These are phyloP conservation scores for Pyrocoelia pectoralis DNA, from an alignment of 2,888 invertebrate species.

Conservation along the genomic window DNA sequence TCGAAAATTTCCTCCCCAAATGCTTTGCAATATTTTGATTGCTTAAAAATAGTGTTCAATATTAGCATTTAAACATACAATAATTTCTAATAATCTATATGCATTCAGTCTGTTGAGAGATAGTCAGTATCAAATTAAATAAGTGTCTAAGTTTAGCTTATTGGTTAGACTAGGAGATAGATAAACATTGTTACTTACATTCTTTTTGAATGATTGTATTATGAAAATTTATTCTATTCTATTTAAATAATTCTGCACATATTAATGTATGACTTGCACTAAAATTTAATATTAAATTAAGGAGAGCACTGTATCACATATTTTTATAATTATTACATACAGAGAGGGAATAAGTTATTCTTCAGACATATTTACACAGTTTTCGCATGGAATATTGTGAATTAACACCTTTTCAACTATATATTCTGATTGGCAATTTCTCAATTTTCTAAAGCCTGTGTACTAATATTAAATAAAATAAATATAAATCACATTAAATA, in stretches of 20 bases:
- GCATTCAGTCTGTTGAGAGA: neutral
- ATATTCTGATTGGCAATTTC: slow-evolving; percentile 37
- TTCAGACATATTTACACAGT: slow-evolving; percentile 16
- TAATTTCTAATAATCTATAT: neutral
- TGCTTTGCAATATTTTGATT: neutral
- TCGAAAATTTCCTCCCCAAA: neutral
- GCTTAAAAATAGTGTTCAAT: no score
- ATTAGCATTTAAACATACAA: no score
- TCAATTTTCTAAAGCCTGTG: slow-evolving; percentile 43
- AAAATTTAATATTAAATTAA: slow-evolving; percentile 28
- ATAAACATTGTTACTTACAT: slow-evolving; percentile 13
- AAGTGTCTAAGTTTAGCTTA: slow-evolving; percentile 23
- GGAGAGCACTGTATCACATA: slow-evolving; percentile 34
- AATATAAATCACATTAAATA: slow-evolving; percentile 16
- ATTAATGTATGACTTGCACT: slow-evolving; percentile 29
- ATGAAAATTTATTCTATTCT: slow-evolving; percentile 5
- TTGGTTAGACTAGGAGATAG: slow-evolving; percentile 21
- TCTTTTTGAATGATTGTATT: slow-evolving; percentile 10
- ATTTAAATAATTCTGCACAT: slow-evolving; percentile 23
- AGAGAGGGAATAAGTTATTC: neutral
- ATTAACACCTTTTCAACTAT: slow-evolving; percentile 30
- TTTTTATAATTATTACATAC: slow-evolving; percentile 34
- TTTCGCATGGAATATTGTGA: slow-evolving; percentile 18
- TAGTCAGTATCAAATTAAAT: slow-evolving; percentile 14
- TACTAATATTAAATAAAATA: slow-evolving; percentile 36